phyloP scores from a whole-genome alignment of 2,888 invertebrate species.

The Euzetes globulus region DNA sequence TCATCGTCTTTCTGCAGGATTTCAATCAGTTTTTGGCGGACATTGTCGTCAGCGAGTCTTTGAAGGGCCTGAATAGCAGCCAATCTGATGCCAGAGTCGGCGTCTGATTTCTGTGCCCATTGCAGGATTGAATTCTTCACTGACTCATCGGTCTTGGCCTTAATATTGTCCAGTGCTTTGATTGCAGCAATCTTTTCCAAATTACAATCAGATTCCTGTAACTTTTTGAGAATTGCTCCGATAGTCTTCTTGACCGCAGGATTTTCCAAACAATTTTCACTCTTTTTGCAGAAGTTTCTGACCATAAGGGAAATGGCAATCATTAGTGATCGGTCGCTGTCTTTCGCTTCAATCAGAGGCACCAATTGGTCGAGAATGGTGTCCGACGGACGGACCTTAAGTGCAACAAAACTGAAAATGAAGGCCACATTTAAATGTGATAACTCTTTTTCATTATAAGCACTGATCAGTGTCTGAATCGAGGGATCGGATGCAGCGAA shows the following conservation, averaged over 20 bases:
- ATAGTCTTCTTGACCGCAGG: conserved; percentile 13
- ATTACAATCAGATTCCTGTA: not conserved
- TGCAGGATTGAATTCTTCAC: not conserved
- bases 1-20: conserved; percentile 8
- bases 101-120: conserved; percentile 24
- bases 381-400: conserved; percentile 3
- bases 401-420: conserved; percentile 24
- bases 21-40: conserved; percentile 13
- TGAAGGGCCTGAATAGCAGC: conserved; percentile 29
- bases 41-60: not conserved
- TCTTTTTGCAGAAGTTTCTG: conserved; percentile 27
- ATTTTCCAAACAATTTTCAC: conserved; percentile 6
- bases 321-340: not conserved
- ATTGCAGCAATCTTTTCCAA: not conserved
- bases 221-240: not conserved
- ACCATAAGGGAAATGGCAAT: conserved; percentile 19
- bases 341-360: conserved; percentile 10
- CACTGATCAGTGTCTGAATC: conserved; percentile 19
- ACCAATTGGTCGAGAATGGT: conserved; percentile 17
- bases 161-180: conserved; percentile 26
- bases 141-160: conserved; percentile 8
- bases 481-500: conserved; percentile 27
- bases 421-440: too few species aligned
- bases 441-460: conserved; percentile 21
- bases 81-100: conserved; percentile 8